Conservation (phyloP, 2,797 vertebrate species). For the Buceros bicornis region DNA sequence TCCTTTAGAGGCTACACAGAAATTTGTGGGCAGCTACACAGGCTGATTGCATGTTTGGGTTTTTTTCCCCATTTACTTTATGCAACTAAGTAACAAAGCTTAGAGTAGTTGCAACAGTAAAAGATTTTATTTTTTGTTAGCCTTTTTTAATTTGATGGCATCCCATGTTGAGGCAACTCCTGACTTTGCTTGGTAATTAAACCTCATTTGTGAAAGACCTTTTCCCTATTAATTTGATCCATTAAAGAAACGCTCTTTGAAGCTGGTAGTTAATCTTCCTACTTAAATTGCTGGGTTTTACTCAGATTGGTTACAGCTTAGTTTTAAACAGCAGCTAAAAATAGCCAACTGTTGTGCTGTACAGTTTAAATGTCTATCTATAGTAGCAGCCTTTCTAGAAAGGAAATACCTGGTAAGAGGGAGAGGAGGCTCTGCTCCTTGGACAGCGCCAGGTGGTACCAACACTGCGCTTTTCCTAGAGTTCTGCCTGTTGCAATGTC, state of each 20-base stretch:
- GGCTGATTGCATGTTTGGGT: not conserved
- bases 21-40: not conserved
- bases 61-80: not conserved
- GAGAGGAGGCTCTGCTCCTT: not conserved
- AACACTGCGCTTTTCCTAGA: not conserved
- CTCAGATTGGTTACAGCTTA: constrained; percentile 66
- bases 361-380: constrained; percentile 57
- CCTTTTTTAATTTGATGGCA: not conserved
- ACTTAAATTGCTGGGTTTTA: constrained; percentile 65
- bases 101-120: not conserved
- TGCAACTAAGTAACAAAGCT: not conserved
- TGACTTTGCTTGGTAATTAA: constrained; percentile 67
- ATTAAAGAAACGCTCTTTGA: constrained; percentile 55
- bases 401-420: not conserved
- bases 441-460: not conserved
- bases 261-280: constrained; percentile 64
- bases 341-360: constrained; percentile 50
- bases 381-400: constrained; percentile 56
- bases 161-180: constrained; percentile 14
- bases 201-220: constrained; percentile 50
- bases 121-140: not conserved
- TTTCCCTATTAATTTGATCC: constrained; percentile 67
- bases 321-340: constrained; percentile 68
- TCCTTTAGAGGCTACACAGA: not conserved
- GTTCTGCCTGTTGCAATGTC: not conserved